These are phyloP conservation scores for Epirrita christyi DNA, from an alignment of 2,888 invertebrate species.

Conservation along the genomic window DNA sequence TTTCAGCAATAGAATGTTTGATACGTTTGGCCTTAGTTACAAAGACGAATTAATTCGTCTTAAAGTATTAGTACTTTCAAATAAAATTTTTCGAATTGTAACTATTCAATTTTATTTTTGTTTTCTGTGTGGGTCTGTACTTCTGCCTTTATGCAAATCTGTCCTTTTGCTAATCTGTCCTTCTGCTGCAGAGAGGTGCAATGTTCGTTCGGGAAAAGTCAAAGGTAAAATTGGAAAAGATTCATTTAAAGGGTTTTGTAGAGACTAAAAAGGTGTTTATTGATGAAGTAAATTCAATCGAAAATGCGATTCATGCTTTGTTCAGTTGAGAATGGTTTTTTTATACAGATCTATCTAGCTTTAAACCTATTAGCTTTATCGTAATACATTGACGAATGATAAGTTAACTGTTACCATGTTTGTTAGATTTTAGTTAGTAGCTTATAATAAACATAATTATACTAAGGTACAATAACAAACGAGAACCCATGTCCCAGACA, in stretches of 20 bases:
- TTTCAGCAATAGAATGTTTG: too few relatives aligned
- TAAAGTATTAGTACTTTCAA: too few relatives aligned
- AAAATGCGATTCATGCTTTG: constrained; percentile 20
- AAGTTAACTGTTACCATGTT: not conserved
- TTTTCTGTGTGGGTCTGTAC: too few relatives aligned
- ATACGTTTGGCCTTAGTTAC: too few relatives aligned
- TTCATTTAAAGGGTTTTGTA: not conserved
- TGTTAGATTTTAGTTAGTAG: constrained; percentile 16
- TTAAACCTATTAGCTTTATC: too few relatives aligned
- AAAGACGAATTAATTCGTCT: too few relatives aligned
- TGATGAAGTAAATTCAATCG: constrained; percentile 1
- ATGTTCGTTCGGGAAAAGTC: not conserved
- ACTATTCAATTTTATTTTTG: too few relatives aligned
- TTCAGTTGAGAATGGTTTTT: constrained; percentile 7
- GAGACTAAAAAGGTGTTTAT: too few relatives aligned
- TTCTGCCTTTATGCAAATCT: too few relatives aligned
- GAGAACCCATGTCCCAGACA: constrained; percentile 33
- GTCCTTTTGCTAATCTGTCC: too few relatives aligned
- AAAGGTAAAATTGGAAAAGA: not conserved
- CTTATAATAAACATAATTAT: constrained; percentile 26
- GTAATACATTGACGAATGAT: not conserved
- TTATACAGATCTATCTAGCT: constrained; percentile 2
- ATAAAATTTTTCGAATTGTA: too few relatives aligned
- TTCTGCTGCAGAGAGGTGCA: too few relatives aligned
- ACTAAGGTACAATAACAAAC: constrained; percentile 27